Evolutionary conservation across 2,113 vertebrate species (phyloP).

Genomic region (Dissostichus mawsoni): DNA sequence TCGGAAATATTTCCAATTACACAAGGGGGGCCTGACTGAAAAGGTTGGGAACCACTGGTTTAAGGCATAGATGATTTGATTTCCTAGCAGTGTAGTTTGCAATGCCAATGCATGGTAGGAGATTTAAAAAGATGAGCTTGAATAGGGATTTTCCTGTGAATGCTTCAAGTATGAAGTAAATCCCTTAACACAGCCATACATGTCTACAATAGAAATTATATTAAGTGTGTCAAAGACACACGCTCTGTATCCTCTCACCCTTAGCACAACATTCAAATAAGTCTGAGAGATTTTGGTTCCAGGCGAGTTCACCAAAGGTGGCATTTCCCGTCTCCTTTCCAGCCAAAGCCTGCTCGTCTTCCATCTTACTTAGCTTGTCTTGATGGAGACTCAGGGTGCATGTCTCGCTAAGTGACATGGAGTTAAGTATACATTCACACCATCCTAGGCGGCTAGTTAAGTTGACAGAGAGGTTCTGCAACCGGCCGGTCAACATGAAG

Average conservation of each 20-base stretch:
- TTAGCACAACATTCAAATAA: conserved; percentile 80
- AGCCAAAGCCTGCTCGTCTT: conserved; percentile 78
- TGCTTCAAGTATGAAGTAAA: conserved; percentile 76
- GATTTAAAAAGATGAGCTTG: conserved; percentile 79
- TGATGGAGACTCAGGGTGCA: conserved; percentile 82
- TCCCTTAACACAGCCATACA: conserved; percentile 73
- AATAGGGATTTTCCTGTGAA: conserved; percentile 80
- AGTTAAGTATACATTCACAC: conserved; percentile 86
- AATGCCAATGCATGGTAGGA: conserved; percentile 69
- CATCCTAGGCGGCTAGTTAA: conserved; percentile 80
- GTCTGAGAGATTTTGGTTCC: conserved; percentile 73
- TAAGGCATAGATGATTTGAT: conserved; percentile 73
- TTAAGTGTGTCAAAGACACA: conserved; percentile 71
- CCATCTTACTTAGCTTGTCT: conserved; percentile 84
- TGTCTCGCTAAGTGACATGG: conserved; percentile 83
- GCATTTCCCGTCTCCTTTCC: conserved; percentile 79
- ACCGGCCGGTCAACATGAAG: conserved; percentile 74
- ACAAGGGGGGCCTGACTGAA: no score
- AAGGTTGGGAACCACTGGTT: conserved; percentile 31
- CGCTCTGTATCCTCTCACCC: conserved; percentile 64
- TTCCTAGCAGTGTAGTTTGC: conserved; percentile 58
- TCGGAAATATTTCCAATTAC: no score
- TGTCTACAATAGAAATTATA: conserved; percentile 77
- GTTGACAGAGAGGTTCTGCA: conserved; percentile 79
- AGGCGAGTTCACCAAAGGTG: conserved; percentile 82